Conservation (phyloP, 2,888 invertebrate genomes). For the Macaria notata region DNA sequence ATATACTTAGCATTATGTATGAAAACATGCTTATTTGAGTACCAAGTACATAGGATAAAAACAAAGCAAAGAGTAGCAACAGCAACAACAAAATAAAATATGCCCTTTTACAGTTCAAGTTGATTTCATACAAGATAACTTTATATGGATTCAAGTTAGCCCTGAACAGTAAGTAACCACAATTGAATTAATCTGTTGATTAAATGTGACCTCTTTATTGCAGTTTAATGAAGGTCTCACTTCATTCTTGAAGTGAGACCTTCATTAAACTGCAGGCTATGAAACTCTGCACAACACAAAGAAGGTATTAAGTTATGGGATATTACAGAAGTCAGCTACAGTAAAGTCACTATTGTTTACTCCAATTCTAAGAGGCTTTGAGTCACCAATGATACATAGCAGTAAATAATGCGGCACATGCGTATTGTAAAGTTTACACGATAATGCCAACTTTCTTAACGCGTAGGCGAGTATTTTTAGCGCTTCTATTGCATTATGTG, state of each 20-base stretch:
- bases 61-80: too few relatives aligned
- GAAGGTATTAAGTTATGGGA: background rate
- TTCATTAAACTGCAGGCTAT: too few relatives aligned
- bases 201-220: constrained; percentile 35
- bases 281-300: background rate
- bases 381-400: constrained; percentile 12
- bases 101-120: background rate
- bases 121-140: constrained; percentile 29
- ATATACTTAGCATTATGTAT: too few relatives aligned
- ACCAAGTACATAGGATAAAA: too few relatives aligned
- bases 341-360: background rate
- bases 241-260: too few relatives aligned
- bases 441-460: constrained; percentile 48
- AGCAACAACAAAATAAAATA: too few relatives aligned
- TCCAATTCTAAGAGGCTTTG: constrained; percentile 8
- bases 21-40: too few relatives aligned
- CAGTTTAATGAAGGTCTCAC: constrained; percentile 41
- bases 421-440: constrained; percentile 32
- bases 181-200: constrained; percentile 37
- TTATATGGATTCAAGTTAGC: constrained; percentile 59
- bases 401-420: constrained; percentile 19
- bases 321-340: background rate
- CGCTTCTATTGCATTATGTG: constrained; percentile 34
- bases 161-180: constrained; percentile 56
- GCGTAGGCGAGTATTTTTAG: constrained; percentile 50